These are phyloP conservation scores for Euproctis similis DNA, from an alignment of 2,888 invertebrate genomes.

Conservation along the genomic window DNA sequence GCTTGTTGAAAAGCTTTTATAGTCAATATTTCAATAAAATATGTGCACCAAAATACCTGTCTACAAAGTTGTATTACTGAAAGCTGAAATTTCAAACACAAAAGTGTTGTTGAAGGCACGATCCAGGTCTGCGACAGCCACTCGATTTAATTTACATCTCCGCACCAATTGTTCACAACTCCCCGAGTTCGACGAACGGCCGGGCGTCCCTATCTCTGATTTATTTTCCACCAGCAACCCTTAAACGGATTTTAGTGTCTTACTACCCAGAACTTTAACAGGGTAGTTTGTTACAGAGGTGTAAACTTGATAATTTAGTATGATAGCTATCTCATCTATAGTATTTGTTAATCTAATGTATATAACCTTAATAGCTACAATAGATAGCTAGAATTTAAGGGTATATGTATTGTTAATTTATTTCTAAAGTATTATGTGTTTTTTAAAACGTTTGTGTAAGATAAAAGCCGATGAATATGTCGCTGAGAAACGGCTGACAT, in stretches of 20 bases:
- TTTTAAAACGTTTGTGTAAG: too few species aligned
- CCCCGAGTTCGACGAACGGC: constrained; percentile 59
- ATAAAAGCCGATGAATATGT: too few species aligned
- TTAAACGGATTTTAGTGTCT: constrained; percentile 60
- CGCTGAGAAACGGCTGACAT: too few species aligned
- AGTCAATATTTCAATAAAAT: too few species aligned
- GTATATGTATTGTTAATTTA: too few species aligned
- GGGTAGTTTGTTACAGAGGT: constrained; percentile 24
- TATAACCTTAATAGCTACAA: too few species aligned
- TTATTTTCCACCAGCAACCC: constrained; percentile 61
- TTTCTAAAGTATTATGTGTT: too few species aligned
- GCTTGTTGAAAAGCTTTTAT: too few species aligned
- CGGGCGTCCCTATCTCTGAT: constrained; percentile 52
- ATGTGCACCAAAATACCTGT: too few species aligned
- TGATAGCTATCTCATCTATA: constrained; percentile 3
- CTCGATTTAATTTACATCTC: constrained; percentile 72
- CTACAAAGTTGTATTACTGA: constrained; percentile 14
- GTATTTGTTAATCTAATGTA: too few species aligned
- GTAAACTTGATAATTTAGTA: constrained; percentile 20
- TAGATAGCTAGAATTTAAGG: too few species aligned
- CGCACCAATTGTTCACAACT: constrained; percentile 60
- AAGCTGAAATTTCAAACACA: constrained; percentile 3
- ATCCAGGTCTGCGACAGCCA: constrained; percentile 36
- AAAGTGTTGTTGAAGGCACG: constrained; percentile 23
- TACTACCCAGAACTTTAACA: constrained; percentile 39